Conservation (phyloP, 2,113 vertebrate species). For the Ammodytes dubius region DNA sequence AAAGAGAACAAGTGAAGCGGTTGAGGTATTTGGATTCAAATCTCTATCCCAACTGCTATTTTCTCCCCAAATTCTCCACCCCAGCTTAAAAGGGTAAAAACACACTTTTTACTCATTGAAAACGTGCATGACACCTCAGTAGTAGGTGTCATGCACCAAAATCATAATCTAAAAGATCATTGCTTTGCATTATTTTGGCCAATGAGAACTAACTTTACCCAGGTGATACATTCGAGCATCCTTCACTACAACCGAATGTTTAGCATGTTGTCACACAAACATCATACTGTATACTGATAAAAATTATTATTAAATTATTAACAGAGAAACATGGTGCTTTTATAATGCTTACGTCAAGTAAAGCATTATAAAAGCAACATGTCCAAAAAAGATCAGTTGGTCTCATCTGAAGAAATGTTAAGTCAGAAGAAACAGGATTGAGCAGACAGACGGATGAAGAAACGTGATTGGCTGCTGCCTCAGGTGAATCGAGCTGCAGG, state of each 20-base stretch:
- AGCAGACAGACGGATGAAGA: constrained; percentile 21
- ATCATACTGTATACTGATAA: background rate
- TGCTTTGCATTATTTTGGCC: background rate
- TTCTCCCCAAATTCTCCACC: too few species aligned
- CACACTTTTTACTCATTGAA: background rate
- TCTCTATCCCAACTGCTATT: too few species aligned
- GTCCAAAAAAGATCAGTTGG: background rate
- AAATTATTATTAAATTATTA: background rate
- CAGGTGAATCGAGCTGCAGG: constrained; percentile 61
- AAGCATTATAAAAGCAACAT: background rate
- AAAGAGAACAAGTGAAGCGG: too few species aligned
- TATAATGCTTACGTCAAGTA: too few species aligned
- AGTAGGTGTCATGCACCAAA: too few species aligned
- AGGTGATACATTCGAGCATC: background rate
- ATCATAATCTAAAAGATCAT: background rate
- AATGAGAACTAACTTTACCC: background rate
- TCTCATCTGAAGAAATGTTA: background rate
- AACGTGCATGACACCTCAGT: background rate
- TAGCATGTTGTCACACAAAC: background rate
- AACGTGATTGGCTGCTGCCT: constrained; percentile 57
- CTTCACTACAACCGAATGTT: background rate
- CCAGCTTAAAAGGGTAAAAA: too few species aligned
- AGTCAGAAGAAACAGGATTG: background rate
- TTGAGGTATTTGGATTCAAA: too few species aligned
- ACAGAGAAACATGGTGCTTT: background rate